phyloP scores from a whole-genome alignment of 37 sponge, comb jelly and placozoan genomes.

The Chondrilla cf. caribensis region DNA sequence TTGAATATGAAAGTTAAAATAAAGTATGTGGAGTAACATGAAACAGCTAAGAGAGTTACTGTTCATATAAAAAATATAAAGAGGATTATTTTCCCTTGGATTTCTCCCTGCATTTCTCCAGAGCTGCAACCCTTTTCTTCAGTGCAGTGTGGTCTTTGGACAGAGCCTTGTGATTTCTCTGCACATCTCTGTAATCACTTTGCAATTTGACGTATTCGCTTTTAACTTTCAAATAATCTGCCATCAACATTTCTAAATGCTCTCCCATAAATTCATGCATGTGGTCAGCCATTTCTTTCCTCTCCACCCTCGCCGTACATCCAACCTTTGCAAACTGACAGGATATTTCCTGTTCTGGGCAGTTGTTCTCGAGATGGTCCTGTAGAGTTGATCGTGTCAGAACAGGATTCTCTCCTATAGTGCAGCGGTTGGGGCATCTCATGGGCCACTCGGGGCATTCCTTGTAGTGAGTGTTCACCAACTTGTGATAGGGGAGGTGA shows the following conservation, averaged over 20 bases:
- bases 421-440: background rate
- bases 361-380: background rate
- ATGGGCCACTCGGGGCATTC: background rate
- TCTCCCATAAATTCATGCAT: background rate
- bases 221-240: background rate
- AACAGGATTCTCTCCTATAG: background rate
- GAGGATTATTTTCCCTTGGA: no score
- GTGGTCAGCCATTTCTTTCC: background rate
- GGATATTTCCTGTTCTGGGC: background rate
- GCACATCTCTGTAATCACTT: no score
- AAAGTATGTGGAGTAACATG: no score
- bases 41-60: no score
- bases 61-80: no score
- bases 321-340: background rate
- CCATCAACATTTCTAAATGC: background rate
- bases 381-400: background rate
- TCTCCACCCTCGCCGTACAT: background rate
- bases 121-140: no score
- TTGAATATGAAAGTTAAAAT: no score
- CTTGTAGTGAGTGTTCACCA: background rate
- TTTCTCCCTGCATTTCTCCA: no score
- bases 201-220: background rate
- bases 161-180: no score
- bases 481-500: background rate
- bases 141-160: no score